Evolutionary conservation across 2,888 invertebrate genomes (phyloP), one percentile per base, ranked within the genome.

Genomic region (Galerucella calmariensis): DNA sequence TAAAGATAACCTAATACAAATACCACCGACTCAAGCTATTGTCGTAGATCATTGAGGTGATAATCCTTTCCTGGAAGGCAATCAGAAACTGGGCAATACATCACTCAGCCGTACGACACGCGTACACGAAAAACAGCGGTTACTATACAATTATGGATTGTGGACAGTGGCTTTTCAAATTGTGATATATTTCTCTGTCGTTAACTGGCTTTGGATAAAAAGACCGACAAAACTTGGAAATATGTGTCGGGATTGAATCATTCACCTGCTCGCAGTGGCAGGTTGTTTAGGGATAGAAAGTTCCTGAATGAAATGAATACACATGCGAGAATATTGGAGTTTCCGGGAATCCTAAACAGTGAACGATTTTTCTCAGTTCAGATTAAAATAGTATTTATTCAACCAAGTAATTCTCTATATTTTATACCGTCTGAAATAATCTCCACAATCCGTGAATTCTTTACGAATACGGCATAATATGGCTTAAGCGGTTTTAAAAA

Each of bases 81-180:
- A 79, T 80, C 82, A 79, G 81, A 81, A 81, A 80, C 79, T 79
- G 79, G 44, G 82, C 82, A 82, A 84, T 85, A 83, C 84, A 84
- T 85, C 83, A 84, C 79, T 62, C 75, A 81, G 81, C 79, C 80
- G 80, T 81, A 82, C 82, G 83, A 77, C 85, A 84, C 84, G 84
- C 84, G 85, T 69, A 48, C 67, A 0, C 48, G 53, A 58, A 67
- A 70, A 69, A 44, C 44, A 74, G 48, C 69, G 59, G 63, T 73
- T 65, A 58, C 41, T 74, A 20, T 71, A 71, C 63, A 71, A 65
- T 71, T 71, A 71, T 65, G 65, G 58, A 71, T 71, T 71, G 71
- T 65, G 56, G 51, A 71, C 56, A 8, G 71, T 65, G 63, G 71
- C 56, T 71, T 71, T 70, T 53, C 35, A 65, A 71, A 71, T 65